These are phyloP conservation scores for Neoitamus cyanurus DNA, from an alignment of 2,888 invertebrate species.

Conservation along the genomic window DNA sequence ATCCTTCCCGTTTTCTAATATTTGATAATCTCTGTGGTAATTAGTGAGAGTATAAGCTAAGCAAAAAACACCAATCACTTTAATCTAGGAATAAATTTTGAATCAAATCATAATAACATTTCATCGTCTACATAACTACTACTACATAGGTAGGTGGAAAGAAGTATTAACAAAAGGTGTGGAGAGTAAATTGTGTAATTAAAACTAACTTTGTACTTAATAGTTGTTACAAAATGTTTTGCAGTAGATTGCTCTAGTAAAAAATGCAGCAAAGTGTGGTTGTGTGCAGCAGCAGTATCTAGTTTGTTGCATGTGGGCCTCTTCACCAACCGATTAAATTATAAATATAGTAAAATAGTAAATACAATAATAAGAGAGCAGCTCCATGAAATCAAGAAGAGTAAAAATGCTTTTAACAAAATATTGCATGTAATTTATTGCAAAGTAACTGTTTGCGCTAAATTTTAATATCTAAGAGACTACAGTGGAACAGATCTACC, in stretches of 20 bases:
- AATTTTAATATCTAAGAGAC: conserved; percentile 29
- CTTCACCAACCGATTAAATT: conserved; percentile 38
- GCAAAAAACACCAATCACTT: background rate
- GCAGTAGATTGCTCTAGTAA: conserved; percentile 21
- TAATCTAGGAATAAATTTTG: background rate
- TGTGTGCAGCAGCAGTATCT: conserved; percentile 37
- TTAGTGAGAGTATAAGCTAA: background rate
- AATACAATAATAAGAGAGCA: conserved; percentile 10
- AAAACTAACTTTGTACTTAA: conserved; percentile 7
- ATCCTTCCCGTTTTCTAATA: background rate
- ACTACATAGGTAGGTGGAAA: background rate
- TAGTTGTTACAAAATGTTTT: background rate
- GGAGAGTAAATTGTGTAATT: background rate
- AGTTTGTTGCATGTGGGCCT: conserved; percentile 43
- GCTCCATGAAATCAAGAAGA: conserved; percentile 33
- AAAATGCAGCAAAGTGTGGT: conserved; percentile 10
- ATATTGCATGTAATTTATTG: conserved; percentile 25
- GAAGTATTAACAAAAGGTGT: background rate
- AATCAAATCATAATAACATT: conserved; percentile 23
- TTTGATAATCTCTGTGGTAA: background rate
- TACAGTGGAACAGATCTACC: conserved; percentile 51
- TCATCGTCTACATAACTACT: conserved; percentile 38
- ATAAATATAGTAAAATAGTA: conserved; percentile 23
- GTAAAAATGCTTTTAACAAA: conserved; percentile 25
- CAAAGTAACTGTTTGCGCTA: conserved; percentile 5